phyloP scores from a whole-genome alignment of 92 coral and sea anemone species.

The Actinernus sp. region DNA sequence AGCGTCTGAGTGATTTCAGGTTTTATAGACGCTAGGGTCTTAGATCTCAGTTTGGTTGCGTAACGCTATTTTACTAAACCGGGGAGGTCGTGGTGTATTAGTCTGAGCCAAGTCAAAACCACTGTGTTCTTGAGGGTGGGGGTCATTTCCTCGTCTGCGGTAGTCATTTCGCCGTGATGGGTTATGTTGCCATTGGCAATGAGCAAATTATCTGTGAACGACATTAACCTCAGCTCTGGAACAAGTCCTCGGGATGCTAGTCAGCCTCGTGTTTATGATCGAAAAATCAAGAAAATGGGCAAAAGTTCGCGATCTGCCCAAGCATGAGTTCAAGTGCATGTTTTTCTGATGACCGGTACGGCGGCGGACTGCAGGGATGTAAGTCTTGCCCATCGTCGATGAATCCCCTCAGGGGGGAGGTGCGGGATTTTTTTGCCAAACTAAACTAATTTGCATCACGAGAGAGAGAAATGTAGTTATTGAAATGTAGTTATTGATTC shows the following conservation, averaged over 20 bases:
- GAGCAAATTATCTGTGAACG: constrained; percentile 56
- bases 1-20: constrained; percentile 38
- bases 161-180: constrained; percentile 57
- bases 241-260: constrained; percentile 55
- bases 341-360: constrained; percentile 53
- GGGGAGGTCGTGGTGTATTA: constrained; percentile 67
- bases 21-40: constrained; percentile 38
- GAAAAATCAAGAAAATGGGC: constrained; percentile 51
- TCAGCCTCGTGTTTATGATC: constrained; percentile 22
- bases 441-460: no score
- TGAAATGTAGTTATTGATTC: no score
- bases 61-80: constrained; percentile 50
- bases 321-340: constrained; percentile 49
- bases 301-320: constrained; percentile 59
- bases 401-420: constrained; percentile 36
- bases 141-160: constrained; percentile 49
- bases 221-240: constrained; percentile 63
- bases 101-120: constrained; percentile 43
- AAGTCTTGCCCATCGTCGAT: constrained; percentile 15
- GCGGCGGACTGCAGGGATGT: constrained; percentile 48
- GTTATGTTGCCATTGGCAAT: constrained; percentile 41
- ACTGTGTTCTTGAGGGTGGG: constrained; percentile 66
- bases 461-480: no score
- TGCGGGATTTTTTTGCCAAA: constrained; percentile 57
- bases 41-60: constrained; percentile 39